These are phyloP conservation scores for Drosophila tani DNA, from an alignment of 1,140 invertebrate genomes.

Conservation along the genomic window DNA sequence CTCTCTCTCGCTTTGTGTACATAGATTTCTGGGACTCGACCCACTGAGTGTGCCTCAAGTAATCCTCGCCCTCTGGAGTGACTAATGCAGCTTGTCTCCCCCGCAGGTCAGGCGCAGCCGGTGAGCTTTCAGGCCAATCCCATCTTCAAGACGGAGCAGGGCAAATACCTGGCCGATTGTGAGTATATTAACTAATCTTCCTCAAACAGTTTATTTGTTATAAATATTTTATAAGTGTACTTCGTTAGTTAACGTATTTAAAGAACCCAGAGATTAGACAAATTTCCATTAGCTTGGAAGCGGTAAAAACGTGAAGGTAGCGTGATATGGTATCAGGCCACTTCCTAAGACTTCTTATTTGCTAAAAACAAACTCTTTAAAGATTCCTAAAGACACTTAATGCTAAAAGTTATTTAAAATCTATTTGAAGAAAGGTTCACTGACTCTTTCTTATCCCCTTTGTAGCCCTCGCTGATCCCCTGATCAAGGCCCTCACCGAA, in stretches of 20 bases:
- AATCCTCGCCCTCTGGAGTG: constrained; percentile 14
- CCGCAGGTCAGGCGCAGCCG: constrained; percentile 85
- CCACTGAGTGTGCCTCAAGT: constrained; percentile 21
- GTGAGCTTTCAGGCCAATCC: constrained; percentile 88
- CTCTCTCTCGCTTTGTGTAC: constrained; percentile 61
- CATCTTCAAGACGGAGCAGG: constrained; percentile 92
- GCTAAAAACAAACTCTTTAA: too few species aligned
- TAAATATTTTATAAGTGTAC: too few species aligned
- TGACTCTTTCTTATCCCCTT: too few species aligned
- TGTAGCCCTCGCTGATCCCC: constrained; percentile 93
- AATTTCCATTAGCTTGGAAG: too few species aligned
- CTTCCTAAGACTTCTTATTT: too few species aligned
- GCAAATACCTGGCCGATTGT: constrained; percentile 92
- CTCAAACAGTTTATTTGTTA: too few species aligned
- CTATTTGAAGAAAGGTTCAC: too few species aligned
- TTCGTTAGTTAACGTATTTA: too few species aligned
- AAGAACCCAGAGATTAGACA: too few species aligned
- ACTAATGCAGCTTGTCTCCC: constrained; percentile 43
- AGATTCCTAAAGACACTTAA: background rate
- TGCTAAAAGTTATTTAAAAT: too few species aligned
- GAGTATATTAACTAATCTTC: constrained; percentile 81
- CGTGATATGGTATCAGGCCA: too few species aligned
- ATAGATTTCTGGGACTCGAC: constrained; percentile 44
- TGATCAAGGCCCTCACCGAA: constrained; percentile 94
- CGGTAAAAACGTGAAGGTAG: too few species aligned